These are phyloP conservation scores for Eupithecia abbreviata DNA, from an alignment of 2,888 invertebrate species.

Conservation along the genomic window DNA sequence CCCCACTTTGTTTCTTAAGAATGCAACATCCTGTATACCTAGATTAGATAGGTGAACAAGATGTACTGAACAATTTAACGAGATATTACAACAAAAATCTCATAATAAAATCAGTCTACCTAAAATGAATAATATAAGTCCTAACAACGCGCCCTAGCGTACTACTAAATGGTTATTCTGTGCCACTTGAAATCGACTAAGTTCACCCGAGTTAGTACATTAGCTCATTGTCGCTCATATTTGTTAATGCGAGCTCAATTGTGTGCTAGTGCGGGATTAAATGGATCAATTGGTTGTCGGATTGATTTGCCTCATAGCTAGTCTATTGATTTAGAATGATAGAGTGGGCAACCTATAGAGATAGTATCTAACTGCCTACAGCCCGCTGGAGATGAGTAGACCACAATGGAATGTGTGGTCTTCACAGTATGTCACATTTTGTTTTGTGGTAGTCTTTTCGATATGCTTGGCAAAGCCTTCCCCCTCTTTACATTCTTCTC, in stretches of 20 bases:
- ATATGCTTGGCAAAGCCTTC: too few relatives aligned
- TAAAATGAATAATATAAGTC: background rate
- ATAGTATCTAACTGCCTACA: too few relatives aligned
- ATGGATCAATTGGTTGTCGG: constrained; percentile 8
- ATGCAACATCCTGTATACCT: too few relatives aligned
- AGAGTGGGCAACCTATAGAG: background rate
- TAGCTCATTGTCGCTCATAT: constrained; percentile 12
- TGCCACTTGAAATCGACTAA: constrained; percentile 3
- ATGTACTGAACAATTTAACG: too few relatives aligned
- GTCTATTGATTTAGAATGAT: constrained; percentile 7
- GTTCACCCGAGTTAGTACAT: constrained; percentile 1
- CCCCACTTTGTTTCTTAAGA: too few relatives aligned
- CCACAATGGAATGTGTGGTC: too few relatives aligned
- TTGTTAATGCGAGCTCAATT: background rate
- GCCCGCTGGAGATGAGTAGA: too few relatives aligned
- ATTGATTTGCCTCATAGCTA: background rate
- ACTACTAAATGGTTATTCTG: too few relatives aligned
- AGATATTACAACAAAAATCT: background rate
- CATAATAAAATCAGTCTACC: background rate
- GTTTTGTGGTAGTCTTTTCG: background rate
- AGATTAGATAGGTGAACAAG: too few relatives aligned
- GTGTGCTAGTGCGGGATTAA: constrained; percentile 2
- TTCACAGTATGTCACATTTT: background rate
- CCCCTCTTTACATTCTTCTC: too few relatives aligned
- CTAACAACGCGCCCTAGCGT: background rate